Evolutionary conservation across 2,113 vertebrate species (phyloP).

Genomic region (Hemiprocne comata): DNA sequence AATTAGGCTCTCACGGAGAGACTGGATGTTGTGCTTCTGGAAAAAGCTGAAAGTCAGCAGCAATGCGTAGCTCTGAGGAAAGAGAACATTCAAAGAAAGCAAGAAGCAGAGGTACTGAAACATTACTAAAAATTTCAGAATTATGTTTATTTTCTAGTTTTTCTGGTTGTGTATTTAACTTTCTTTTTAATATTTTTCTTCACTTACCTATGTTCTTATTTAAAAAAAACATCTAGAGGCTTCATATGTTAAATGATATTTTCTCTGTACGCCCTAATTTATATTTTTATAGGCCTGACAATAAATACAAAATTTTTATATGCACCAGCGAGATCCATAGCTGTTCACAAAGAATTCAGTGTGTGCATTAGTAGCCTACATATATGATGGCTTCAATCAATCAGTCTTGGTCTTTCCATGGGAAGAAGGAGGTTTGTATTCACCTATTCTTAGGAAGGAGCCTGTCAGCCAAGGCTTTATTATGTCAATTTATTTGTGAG

Average conservation of each 20-base stretch:
- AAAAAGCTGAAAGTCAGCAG: constrained; percentile 96
- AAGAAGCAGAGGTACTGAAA: constrained; percentile 83
- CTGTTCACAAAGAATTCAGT: not conserved
- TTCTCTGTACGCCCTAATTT: not conserved
- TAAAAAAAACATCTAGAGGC: not conserved
- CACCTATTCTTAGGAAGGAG: not conserved
- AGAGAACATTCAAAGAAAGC: constrained; percentile 81
- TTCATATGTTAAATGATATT: not conserved
- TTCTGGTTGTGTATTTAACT: not conserved
- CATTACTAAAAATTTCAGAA: not conserved
- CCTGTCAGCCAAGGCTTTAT: not conserved
- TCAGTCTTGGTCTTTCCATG: not conserved
- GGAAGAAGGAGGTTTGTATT: not conserved
- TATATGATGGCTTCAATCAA: not conserved
- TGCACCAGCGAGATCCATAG: not conserved
- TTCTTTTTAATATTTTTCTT: not conserved
- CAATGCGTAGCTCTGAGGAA: constrained; percentile 83
- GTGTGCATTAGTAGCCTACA: not conserved
- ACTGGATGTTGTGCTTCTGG: constrained; percentile 87
- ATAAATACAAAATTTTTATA: not conserved
- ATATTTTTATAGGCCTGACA: not conserved
- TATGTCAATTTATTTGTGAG: not conserved
- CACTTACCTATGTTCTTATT: not conserved
- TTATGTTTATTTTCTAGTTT: not conserved
- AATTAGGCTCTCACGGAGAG: constrained; percentile 89